A percentile compares a stretch with the other conserved stretches of the same genome.
Conservation (phyloP, 2,113 vertebrate genomes). For the Zeus faber region DNA sequence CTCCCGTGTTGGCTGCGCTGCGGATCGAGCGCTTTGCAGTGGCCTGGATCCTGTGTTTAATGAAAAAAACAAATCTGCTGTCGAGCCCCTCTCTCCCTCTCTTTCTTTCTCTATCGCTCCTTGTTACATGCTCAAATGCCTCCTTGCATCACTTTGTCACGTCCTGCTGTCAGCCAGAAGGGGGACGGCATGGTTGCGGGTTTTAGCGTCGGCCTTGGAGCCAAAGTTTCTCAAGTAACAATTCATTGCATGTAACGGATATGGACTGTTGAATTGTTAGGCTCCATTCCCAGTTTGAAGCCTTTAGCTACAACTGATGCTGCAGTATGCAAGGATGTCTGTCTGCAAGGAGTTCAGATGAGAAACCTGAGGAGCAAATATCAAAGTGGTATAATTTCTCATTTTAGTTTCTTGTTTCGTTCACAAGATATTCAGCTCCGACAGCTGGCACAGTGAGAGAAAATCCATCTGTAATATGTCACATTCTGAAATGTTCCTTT, state of each 20-base stretch:
- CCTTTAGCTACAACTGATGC: constrained; percentile 15
- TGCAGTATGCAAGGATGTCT: too few relatives aligned
- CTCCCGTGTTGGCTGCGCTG: constrained; percentile 34
- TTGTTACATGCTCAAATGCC: constrained; percentile 24
- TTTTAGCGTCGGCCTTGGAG: constrained; percentile 27
- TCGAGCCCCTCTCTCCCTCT: constrained; percentile 24
- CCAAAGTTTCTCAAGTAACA: constrained; percentile 24
- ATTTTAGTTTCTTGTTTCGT: too few relatives aligned
- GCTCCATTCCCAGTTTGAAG: constrained; percentile 19
- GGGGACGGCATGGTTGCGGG: neutral
- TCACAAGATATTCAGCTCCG: neutral
- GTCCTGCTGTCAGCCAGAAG: neutral
- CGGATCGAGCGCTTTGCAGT: constrained; percentile 53
- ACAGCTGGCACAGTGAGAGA: neutral
- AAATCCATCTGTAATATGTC: constrained; percentile 11
- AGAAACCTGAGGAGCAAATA: too few relatives aligned
- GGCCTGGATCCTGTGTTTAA: constrained; percentile 53
- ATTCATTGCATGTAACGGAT: constrained; percentile 53
- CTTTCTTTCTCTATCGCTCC: too few relatives aligned
- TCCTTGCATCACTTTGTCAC: constrained; percentile 8
- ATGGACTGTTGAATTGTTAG: constrained; percentile 31
- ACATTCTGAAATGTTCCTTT: constrained; percentile 38
- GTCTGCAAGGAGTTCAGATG: too few relatives aligned
- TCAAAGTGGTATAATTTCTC: too few relatives aligned
- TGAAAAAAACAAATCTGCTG: constrained; percentile 51